Percentiles rank a stretch among this genome's conserved stretches.
phyloP scores from a whole-genome alignment of 2,113 vertebrate species.

The Antigone vipio region DNA sequence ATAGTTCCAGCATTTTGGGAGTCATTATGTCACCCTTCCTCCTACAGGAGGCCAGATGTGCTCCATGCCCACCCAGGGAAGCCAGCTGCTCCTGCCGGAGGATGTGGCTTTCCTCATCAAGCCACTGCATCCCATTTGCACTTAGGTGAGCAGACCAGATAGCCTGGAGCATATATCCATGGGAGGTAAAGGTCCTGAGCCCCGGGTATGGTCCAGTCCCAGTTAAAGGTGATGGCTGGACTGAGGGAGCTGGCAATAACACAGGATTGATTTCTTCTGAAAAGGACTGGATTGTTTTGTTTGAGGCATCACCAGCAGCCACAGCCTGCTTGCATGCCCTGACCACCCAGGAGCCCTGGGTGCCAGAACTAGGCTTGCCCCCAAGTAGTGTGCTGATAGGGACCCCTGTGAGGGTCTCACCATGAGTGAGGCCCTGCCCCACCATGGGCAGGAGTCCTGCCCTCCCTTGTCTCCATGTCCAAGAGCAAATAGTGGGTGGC shows the following conservation, averaged over 20 bases:
- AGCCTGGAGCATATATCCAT: background rate
- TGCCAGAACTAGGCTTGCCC: background rate
- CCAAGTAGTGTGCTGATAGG: fast-evolving
- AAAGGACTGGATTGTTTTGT: background rate
- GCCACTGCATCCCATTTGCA: background rate
- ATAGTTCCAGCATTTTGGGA: background rate
- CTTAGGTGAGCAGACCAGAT: background rate
- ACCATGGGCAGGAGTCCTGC: background rate
- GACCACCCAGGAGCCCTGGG: background rate
- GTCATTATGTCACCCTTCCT: background rate
- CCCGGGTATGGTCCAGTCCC: background rate
- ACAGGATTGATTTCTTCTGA: background rate
- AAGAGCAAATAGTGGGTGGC: background rate
- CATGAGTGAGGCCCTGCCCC: no score
- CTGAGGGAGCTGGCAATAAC: background rate
- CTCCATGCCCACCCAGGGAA: background rate
- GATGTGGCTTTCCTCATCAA: background rate
- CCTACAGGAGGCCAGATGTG: background rate
- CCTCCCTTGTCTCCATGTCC: background rate
- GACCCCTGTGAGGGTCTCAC: background rate
- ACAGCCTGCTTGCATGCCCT: background rate
- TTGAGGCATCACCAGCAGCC: background rate
- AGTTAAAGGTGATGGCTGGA: background rate
- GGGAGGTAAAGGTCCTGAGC: background rate
- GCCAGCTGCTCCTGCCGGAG: background rate